Conservation (phyloP, 2,113 vertebrate genomes). For the Taxidea taxus region DNA sequence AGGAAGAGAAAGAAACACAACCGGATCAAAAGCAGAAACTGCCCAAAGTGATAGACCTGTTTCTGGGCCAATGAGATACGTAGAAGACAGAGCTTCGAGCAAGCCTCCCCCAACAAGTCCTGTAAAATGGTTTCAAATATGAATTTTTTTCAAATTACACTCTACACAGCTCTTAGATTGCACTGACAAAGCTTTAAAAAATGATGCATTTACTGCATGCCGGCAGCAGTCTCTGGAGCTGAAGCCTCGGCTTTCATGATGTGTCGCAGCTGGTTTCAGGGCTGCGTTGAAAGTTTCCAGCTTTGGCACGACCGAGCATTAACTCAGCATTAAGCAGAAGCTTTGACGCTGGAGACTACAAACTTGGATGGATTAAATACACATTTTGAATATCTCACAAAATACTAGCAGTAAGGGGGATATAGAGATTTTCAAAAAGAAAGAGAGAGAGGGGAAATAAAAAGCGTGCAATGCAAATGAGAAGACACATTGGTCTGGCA, state of each 20-base stretch:
- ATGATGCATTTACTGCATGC: slow-evolving; percentile 3
- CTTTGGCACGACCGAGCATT: slow-evolving; percentile 64
- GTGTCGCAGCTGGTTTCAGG: slow-evolving; percentile 70
- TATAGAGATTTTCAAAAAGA: background rate
- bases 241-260: slow-evolving; percentile 51
- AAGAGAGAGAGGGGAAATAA: background rate
- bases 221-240: slow-evolving; percentile 60
- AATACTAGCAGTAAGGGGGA: slow-evolving; percentile 13
- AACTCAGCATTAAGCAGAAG: slow-evolving; percentile 64
- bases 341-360: slow-evolving; percentile 52
- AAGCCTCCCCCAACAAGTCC: slow-evolving; percentile 51
- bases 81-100: slow-evolving; percentile 43
- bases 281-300: slow-evolving; percentile 65
- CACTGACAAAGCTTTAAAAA: slow-evolving; percentile 70
- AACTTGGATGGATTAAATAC: slow-evolving; percentile 67
- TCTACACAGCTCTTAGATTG: slow-evolving; percentile 24
- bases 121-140: slow-evolving; percentile 71
- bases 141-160: slow-evolving; percentile 48
- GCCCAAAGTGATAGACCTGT: slow-evolving; percentile 66
- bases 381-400: slow-evolving; percentile 55
- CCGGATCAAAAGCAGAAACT: slow-evolving; percentile 42
- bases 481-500: background rate
- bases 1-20: slow-evolving; percentile 52
- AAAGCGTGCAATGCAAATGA: background rate
- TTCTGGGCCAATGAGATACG: background rate